Conservation (phyloP, 2,888 invertebrate species). For the Coremacera marginata region DNA sequence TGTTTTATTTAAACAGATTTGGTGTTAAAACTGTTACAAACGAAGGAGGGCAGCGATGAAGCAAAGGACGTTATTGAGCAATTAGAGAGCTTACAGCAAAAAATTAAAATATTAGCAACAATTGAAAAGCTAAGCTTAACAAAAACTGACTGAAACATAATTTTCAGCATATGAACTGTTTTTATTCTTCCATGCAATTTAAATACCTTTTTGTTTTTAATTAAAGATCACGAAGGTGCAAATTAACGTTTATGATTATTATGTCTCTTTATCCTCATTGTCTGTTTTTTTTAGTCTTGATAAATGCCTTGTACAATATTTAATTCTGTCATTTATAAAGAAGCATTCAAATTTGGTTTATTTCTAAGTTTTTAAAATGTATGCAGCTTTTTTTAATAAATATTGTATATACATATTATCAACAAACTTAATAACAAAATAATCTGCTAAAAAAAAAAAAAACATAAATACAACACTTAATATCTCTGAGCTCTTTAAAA, state of each 20-base stretch:
- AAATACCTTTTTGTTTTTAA: constrained; percentile 1
- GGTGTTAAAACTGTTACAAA: constrained; percentile 75
- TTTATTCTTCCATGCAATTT: no score
- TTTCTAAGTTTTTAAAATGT: no score
- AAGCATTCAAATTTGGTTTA: background rate
- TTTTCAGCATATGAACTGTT: background rate
- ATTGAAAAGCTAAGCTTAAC: constrained; percentile 61
- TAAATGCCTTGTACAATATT: background rate
- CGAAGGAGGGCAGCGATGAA: constrained; percentile 70
- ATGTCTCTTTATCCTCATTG: constrained; percentile 21
- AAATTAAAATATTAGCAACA: constrained; percentile 57
- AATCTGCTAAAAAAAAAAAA: no score
- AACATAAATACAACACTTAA: no score
- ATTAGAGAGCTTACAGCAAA: constrained; percentile 54
- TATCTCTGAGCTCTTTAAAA: no score
- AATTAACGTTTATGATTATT: background rate
- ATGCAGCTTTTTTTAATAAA: no score
- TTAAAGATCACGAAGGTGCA: constrained; percentile 16
- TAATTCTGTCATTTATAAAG: background rate
- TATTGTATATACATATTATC: no score
- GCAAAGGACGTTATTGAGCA: constrained; percentile 70
- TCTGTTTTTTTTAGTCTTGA: constrained; percentile 21
- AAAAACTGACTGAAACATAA: constrained; percentile 58
- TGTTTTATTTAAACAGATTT: constrained; percentile 71
- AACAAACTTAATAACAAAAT: no score